Base-by-base conservation (phyloP, 1,140 invertebrate genomes). In the Drosophila gunungcola region DNA sequence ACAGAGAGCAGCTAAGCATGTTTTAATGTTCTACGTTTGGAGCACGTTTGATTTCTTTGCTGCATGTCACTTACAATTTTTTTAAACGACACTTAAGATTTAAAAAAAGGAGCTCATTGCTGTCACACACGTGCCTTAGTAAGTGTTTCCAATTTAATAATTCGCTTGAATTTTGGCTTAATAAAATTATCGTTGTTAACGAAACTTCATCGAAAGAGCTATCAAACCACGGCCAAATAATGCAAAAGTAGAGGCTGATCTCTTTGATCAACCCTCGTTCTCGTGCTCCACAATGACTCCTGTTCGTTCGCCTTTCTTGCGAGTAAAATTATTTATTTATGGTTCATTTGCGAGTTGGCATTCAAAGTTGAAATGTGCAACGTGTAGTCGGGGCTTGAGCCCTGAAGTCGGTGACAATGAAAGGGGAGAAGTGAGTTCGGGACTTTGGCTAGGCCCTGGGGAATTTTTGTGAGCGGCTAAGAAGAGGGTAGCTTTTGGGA, bases 291-390 rank as follows among this genome's bases (percentile, higher is more conserved):
- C 72, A 67, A 58, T 75, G 57, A 62, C 58, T 60, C 60, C 41
- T 61, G 46, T 53, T 73, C 49, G 34, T 75, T 56, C 52, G 57
- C 67, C 53, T 67, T 78, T 52, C 70, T 69, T 70, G 83, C 80
- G 75, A 88, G 76, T 70, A 62, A 82, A 86, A 88, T 86, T 86
- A 86, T 82, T 86, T 86, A 86, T 86, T 86, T 82, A 86, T 88
- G 78, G 83, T 88, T 88, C 83, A 86, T 86, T 86, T 86, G 82
- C 73, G 83, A 86, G 78, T 63, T 81, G 69, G 74, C 82, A 76
- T 76, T 78, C 79, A 82, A 85, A 85, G 73, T 56, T 79, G 75
- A 76, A 76, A 84, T 83, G 80, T 79, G 70, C 72, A 72, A 52
- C 69, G 69, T 58, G 68, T 21, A 55, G 34, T 16, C 51, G 60